Evolutionary conservation across 2,113 vertebrate genomes (phyloP).

Genomic region (Megalops atlanticus): DNA sequence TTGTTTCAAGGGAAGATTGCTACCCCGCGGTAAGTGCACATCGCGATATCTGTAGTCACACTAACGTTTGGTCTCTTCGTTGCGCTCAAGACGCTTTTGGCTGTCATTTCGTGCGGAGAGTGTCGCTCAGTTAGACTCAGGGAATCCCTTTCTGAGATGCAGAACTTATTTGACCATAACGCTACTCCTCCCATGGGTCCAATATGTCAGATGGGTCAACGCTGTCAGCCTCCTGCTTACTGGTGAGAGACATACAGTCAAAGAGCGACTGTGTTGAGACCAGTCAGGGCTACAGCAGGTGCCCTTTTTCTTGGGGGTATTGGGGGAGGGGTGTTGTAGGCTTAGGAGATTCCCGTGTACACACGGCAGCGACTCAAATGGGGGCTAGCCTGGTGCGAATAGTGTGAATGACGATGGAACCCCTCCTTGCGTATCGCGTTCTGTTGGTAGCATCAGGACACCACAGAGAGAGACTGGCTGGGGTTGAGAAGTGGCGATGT

Average conservation of each 20-base stretch:
- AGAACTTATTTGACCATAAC: background rate
- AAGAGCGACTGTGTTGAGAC: background rate
- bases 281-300: background rate
- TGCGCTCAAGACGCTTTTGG: background rate
- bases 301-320: background rate
- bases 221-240: background rate
- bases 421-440: background rate
- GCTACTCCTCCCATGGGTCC: background rate
- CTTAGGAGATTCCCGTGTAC: background rate
- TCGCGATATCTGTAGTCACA: background rate
- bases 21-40: constrained; percentile 62
- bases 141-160: constrained; percentile 1
- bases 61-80: background rate
- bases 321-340: background rate
- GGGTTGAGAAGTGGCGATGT: constrained; percentile 25
- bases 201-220: background rate
- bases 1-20: constrained; percentile 26
- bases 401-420: constrained; percentile 6
- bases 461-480: constrained; percentile 33
- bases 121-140: background rate
- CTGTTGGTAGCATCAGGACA: constrained; percentile 60
- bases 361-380: background rate
- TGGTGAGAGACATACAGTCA: background rate
- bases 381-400: background rate
- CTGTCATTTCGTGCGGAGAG: background rate